These are phyloP conservation scores for Gymnoscopelus microlampas DNA, from an alignment of 2,797 vertebrate genomes.

Conservation along the genomic window DNA sequence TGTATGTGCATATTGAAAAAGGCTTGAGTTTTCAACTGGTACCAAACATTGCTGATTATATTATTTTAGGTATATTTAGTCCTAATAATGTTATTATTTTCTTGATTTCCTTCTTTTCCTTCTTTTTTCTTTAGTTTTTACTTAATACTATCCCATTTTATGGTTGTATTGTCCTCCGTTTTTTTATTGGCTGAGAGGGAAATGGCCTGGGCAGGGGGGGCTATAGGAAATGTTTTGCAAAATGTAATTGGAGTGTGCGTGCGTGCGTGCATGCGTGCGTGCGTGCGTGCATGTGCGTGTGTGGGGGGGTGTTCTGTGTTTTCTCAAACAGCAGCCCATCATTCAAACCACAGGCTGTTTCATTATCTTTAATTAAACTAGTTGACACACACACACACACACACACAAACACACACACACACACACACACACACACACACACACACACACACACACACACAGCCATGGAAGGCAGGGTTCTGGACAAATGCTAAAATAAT, in stretches of 20 bases:
- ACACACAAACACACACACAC: too few relatives aligned
- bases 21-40: too few relatives aligned
- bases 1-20: too few relatives aligned
- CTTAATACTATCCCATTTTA: slow-evolving; percentile 39
- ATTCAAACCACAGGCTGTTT: slow-evolving; percentile 27
- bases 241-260: slow-evolving; percentile 44
- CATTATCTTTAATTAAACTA: slow-evolving; percentile 12
- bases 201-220: slow-evolving; percentile 41
- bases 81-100: too few relatives aligned
- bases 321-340: slow-evolving; percentile 45
- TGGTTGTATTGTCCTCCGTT: slow-evolving; percentile 13
- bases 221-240: slow-evolving; percentile 43
- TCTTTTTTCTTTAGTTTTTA: slow-evolving; percentile 30
- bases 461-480: too few relatives aligned
- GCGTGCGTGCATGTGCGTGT: slow-evolving; percentile 16
- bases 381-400: slow-evolving; percentile 1
- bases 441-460: background rate
- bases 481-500: too few relatives aligned
- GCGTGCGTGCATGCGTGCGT: slow-evolving; percentile 14
- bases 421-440: too few relatives aligned
- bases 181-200: slow-evolving; percentile 48
- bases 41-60: too few relatives aligned
- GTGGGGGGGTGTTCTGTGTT: slow-evolving; percentile 30
- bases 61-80: too few relatives aligned
- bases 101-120: too few relatives aligned